phyloP scores from a whole-genome alignment of 1,140 invertebrate genomes.

The Lasaia peninsularis region DNA sequence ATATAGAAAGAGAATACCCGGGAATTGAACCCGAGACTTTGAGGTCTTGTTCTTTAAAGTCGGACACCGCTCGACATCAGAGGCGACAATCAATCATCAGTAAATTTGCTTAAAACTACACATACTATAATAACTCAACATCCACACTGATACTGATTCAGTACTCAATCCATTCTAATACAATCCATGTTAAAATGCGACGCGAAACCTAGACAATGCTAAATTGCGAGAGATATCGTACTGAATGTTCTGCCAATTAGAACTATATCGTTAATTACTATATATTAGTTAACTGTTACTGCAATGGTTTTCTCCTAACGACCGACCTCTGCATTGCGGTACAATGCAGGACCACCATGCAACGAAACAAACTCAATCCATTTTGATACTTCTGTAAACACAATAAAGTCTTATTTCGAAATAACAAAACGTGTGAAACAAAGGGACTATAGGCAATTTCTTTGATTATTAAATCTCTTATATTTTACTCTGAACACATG shows the following conservation, averaged over 20 bases:
- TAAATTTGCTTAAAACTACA: no score
- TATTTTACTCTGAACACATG: neutral
- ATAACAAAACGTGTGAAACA: conserved; percentile 20
- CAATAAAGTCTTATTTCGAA: conserved; percentile 23
- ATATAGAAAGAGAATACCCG: no score
- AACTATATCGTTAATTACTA: conserved; percentile 37
- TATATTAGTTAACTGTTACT: conserved; percentile 38
- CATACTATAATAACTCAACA: no score
- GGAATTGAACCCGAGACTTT: no score
- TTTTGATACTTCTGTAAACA: conserved; percentile 30
- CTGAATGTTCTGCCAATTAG: conserved; percentile 30
- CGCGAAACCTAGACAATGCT: conserved; percentile 13
- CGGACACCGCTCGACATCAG: no score
- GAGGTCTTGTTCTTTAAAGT: no score
- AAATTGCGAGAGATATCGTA: conserved; percentile 18
- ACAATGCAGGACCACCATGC: conserved; percentile 30
- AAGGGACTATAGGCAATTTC: conserved; percentile 29
- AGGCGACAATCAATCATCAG: no score
- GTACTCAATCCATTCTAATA: no score
- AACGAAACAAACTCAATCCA: conserved; percentile 15
- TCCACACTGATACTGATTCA: no score
- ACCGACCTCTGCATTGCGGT: conserved; percentile 39
- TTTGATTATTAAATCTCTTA: conserved; percentile 16
- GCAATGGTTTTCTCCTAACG: conserved; percentile 37
- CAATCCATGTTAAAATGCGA: neutral